Conservation (phyloP, 2,113 vertebrate species). For the Peromyscus leucopus region DNA sequence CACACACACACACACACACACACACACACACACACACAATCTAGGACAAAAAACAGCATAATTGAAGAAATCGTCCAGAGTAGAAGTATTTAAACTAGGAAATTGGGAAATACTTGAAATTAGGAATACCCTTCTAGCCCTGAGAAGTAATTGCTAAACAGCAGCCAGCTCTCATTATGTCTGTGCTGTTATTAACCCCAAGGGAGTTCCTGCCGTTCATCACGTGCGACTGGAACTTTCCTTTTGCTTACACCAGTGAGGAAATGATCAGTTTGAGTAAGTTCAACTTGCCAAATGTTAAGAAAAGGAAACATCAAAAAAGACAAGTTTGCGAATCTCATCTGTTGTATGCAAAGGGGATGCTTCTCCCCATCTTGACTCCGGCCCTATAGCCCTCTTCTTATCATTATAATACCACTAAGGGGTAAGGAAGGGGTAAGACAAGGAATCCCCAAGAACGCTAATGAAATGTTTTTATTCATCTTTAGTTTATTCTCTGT, state of each 20-base stretch:
- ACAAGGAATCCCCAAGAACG: neutral
- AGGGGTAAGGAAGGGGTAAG: too few relatives aligned
- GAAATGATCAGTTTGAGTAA: neutral
- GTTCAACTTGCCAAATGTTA: constrained; percentile 26
- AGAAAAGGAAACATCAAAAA: neutral
- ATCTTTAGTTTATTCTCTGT: neutral
- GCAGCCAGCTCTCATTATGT: neutral
- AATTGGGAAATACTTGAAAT: neutral
- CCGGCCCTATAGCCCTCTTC: neutral
- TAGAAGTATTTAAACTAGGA: neutral
- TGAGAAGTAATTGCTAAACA: neutral
- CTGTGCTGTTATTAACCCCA: neutral
- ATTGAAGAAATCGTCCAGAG: neutral
- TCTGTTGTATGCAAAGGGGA: neutral
- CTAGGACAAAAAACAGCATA: neutral
- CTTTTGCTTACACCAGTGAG: neutral
- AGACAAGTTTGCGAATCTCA: neutral
- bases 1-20: neutral
- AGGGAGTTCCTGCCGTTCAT: neutral
- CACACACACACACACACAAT: neutral
- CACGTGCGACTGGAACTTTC: neutral
- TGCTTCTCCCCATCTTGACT: neutral
- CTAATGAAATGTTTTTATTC: neutral
- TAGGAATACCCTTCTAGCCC: neutral
- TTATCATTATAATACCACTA: neutral